phyloP scores from a whole-genome alignment of 2,888 invertebrate species.

The Yponomeuta sedellus region DNA sequence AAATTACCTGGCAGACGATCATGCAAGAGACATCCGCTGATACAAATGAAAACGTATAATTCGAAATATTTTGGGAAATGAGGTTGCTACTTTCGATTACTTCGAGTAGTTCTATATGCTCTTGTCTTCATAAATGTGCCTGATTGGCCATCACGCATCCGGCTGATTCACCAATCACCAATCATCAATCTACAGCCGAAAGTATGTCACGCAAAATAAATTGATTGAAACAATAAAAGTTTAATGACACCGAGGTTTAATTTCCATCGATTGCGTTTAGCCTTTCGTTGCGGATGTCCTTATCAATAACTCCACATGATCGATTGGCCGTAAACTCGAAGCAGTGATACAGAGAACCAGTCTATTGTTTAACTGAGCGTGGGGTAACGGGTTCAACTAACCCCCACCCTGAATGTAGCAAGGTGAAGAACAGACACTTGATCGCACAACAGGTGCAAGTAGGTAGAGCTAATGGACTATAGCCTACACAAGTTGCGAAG shows the following conservation, averaged over 20 bases:
- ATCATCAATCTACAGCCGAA: not conserved
- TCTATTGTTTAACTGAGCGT: slow-evolving; percentile 10
- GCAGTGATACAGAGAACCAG: not conserved
- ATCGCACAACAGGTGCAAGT: not conserved
- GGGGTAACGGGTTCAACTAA: slow-evolving; percentile 9
- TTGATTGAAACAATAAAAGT: not conserved
- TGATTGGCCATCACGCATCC: not conserved
- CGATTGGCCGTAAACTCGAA: not conserved
- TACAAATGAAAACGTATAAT: too few relatives aligned
- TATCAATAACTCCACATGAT: not conserved
- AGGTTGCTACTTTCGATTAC: too few relatives aligned
- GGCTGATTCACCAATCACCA: not conserved
- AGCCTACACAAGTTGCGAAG: too few relatives aligned
- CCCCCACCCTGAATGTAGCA: not conserved
- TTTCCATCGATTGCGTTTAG: not conserved
- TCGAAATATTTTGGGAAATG: too few relatives aligned
- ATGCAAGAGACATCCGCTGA: not conserved
- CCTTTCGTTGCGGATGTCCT: not conserved
- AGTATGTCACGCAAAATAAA: not conserved
- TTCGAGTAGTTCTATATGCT: too few relatives aligned
- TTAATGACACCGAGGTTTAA: not conserved
- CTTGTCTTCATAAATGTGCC: too few relatives aligned
- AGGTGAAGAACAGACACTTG: slow-evolving; percentile 7
- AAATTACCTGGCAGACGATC: not conserved
- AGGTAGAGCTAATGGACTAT: not conserved